Percentiles rank a stretch among this genome's conserved stretches.
Conservation (phyloP, 2,113 vertebrate genomes). For the Alethe diademata region DNA sequence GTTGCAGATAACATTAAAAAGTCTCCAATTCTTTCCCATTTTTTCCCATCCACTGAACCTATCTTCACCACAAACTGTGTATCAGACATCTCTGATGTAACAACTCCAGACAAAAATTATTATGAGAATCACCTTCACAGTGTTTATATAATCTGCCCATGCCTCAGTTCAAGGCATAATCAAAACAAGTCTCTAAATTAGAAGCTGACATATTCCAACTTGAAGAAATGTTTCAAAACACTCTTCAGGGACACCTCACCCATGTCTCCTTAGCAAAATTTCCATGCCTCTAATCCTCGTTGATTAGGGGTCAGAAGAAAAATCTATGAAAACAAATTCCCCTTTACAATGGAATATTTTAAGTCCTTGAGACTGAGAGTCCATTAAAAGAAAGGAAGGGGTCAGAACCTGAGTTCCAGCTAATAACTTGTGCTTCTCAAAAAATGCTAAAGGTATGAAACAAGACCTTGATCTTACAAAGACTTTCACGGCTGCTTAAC, state of each 20-base stretch:
- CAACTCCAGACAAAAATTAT: not conserved
- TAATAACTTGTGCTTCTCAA: not conserved
- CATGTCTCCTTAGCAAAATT: constrained; percentile 14
- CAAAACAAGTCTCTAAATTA: constrained; percentile 15
- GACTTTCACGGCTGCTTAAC: not conserved
- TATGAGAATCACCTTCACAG: not conserved
- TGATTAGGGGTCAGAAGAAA: constrained; percentile 24
- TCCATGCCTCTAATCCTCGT: not conserved
- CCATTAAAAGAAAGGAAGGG: not conserved
- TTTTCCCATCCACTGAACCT: not conserved
- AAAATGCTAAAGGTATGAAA: constrained; percentile 27
- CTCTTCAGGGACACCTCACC: constrained; percentile 22
- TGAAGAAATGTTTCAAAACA: constrained; percentile 6
- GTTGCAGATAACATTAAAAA: constrained; percentile 24
- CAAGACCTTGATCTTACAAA: constrained; percentile 13
- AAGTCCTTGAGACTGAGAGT: not conserved
- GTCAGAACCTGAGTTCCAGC: not conserved
- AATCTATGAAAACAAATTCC: constrained; percentile 32
- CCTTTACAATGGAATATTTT: constrained; percentile 1
- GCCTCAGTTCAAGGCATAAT: not conserved
- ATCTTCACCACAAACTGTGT: not conserved
- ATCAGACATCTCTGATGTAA: not conserved
- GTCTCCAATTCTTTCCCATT: not conserved
- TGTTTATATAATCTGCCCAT: not conserved
- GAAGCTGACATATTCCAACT: constrained; percentile 9